Evolutionary conservation across 2,888 invertebrate genomes (phyloP), one percentile per base, ranked within the genome.

Genomic region (Ephialtes manifestator): DNA sequence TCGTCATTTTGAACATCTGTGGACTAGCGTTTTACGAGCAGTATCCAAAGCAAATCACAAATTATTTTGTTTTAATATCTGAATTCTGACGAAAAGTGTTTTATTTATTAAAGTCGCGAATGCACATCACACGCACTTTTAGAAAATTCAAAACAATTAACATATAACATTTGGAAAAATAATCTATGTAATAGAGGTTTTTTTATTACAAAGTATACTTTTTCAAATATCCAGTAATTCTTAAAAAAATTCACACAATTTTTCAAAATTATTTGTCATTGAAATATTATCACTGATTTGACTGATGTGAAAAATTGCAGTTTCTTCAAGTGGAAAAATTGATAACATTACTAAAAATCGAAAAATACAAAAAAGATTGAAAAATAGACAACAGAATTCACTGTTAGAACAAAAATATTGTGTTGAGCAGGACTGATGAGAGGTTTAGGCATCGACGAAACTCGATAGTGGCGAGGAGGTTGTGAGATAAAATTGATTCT

Each of bases 401-500:
- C 28, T 31, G 63, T 63, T 48, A 31, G 63, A 75, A 31, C 20
- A 31, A 35, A 48, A 63, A 58, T 13, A 8, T 51, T 63, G 31
- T 63, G 60, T 31, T 18, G 0, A 24, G 13, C 58, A 2, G 31
- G 10, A 39, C 0, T 11, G 0, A 20, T 39, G 71, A 35, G 63
- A 18, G 35, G 31, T 75, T 20, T 51, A 13, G 39, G 13, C 18
- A 58, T 55, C 20, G 13, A 63, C 20, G 63, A 75, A 20, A 60
- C 39, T 68, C 58, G 68, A 10, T 20, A 18, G 31, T 68, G 48
- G 35, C 48, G 75, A 75, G 75, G 65, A 65, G 75, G 75, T 75
- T 75, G 75, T 63, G 75, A 67, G 24, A 77, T 72, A 72, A 77
- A 77, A 35, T 58, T 58, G 35, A 67, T 60, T 48, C 55, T 48